Evolutionary conservation across 2,888 invertebrate genomes (phyloP).

Genomic region (Melanotus villosus): DNA sequence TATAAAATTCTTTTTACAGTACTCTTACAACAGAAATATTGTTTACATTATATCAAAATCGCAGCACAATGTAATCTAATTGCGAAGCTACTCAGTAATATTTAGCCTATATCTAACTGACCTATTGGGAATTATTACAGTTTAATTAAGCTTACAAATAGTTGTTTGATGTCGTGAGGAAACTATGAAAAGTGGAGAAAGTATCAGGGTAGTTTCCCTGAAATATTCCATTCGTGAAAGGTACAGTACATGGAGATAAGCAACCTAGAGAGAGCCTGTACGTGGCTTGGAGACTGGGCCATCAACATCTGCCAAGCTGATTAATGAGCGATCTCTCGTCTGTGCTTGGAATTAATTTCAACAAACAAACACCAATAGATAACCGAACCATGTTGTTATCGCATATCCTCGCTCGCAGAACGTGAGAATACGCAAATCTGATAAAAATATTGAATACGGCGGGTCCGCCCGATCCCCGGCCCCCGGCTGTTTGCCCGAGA

Average conservation of each 20-base stretch:
- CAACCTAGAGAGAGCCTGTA: constrained; percentile 18
- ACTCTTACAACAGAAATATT: too few relatives aligned
- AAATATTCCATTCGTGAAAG: not conserved
- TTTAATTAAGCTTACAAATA: too few relatives aligned
- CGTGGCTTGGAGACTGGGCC: constrained; percentile 45
- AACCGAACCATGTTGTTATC: constrained; percentile 64
- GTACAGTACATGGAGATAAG: constrained; percentile 9
- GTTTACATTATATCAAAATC: too few relatives aligned
- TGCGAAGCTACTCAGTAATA: too few relatives aligned
- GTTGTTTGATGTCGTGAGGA: too few relatives aligned
- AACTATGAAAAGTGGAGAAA: not conserved
- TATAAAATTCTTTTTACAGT: too few relatives aligned
- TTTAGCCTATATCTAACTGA: too few relatives aligned
- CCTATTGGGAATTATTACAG: too few relatives aligned
- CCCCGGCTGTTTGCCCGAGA: constrained; percentile 63
- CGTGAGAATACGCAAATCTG: constrained; percentile 69
- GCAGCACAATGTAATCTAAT: too few relatives aligned
- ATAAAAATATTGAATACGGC: constrained; percentile 66
- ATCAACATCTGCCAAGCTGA: constrained; percentile 60
- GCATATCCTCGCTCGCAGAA: constrained; percentile 62
- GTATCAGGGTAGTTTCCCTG: not conserved
- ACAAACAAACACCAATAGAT: constrained; percentile 66
- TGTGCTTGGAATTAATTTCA: constrained; percentile 66
- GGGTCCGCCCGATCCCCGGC: constrained; percentile 50
- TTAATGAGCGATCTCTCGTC: constrained; percentile 65